phyloP scores from a whole-genome alignment of 2,797 vertebrate species.

The Podarcis siculus region DNA sequence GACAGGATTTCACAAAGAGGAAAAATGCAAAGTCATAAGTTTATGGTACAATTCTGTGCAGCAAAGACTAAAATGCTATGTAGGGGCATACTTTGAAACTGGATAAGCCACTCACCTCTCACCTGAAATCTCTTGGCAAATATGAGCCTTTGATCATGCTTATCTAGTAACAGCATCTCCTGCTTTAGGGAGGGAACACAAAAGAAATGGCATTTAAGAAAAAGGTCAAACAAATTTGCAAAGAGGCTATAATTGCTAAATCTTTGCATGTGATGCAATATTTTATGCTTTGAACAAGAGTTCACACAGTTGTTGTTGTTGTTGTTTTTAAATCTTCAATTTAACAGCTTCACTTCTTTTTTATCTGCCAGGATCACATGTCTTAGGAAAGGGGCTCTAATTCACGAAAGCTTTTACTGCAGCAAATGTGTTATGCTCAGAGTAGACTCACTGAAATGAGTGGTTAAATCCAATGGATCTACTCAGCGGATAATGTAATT shows the following conservation, averaged over 20 bases:
- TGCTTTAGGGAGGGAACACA: constrained; percentile 41
- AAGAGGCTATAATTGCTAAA: constrained; percentile 41
- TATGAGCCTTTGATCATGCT: constrained; percentile 13
- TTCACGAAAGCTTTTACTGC: not conserved
- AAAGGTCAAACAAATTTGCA: constrained; percentile 31
- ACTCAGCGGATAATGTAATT: too few species aligned
- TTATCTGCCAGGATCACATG: not conserved
- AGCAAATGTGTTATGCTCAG: not conserved
- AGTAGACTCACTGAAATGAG: too few species aligned
- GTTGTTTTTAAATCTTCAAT: not conserved
- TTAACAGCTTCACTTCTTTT: constrained; percentile 24
- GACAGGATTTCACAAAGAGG: not conserved
- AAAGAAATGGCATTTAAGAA: not conserved
- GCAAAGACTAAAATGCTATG: not conserved
- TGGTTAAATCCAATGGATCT: too few species aligned
- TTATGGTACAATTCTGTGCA: not conserved
- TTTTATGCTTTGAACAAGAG: not conserved
- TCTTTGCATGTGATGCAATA: constrained; percentile 5
- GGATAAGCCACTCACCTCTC: not conserved
- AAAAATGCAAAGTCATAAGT: not conserved
- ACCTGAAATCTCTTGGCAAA: constrained; percentile 27
- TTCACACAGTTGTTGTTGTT: not conserved
- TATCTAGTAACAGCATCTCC: constrained; percentile 53
- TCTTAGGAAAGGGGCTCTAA: not conserved
- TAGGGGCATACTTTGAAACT: not conserved